Conservation (phyloP, 2,113 vertebrate genomes). For the Saguinus imperator region DNA sequence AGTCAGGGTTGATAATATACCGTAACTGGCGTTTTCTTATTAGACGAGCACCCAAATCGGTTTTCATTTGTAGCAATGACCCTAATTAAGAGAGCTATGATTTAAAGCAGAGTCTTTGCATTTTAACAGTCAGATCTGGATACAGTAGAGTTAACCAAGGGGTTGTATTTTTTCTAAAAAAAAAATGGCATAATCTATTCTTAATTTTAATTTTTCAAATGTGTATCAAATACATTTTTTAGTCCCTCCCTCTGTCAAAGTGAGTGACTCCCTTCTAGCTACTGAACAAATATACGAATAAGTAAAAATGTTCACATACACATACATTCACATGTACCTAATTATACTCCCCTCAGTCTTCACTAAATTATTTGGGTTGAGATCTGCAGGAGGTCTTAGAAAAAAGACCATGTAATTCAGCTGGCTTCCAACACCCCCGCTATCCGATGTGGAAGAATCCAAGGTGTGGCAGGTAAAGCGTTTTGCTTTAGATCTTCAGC, state of each 20-base stretch:
- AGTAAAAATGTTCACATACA: not conserved
- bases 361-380: not conserved
- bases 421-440: not conserved
- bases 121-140: slow-evolving; percentile 72
- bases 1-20: slow-evolving; percentile 82
- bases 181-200: slow-evolving; percentile 30
- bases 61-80: slow-evolving; percentile 81
- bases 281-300: not conserved
- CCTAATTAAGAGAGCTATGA: slow-evolving; percentile 80
- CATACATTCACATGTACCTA: not conserved
- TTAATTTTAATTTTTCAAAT: slow-evolving; percentile 59
- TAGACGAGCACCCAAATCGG: slow-evolving; percentile 82
- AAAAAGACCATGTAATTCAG: not conserved
- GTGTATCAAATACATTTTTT: not conserved
- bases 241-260: not conserved
- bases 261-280: not conserved
- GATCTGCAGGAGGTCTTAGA: not conserved
- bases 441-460: not conserved
- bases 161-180: not conserved
- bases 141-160: slow-evolving; percentile 43
- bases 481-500: not conserved
- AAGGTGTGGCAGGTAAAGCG: not conserved
- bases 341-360: not conserved
- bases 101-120: slow-evolving; percentile 75
- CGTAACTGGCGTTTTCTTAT: slow-evolving; percentile 83